These are phyloP conservation scores for Drosophila dunni DNA, from an alignment of 1,140 invertebrate species.

Conservation along the genomic window DNA sequence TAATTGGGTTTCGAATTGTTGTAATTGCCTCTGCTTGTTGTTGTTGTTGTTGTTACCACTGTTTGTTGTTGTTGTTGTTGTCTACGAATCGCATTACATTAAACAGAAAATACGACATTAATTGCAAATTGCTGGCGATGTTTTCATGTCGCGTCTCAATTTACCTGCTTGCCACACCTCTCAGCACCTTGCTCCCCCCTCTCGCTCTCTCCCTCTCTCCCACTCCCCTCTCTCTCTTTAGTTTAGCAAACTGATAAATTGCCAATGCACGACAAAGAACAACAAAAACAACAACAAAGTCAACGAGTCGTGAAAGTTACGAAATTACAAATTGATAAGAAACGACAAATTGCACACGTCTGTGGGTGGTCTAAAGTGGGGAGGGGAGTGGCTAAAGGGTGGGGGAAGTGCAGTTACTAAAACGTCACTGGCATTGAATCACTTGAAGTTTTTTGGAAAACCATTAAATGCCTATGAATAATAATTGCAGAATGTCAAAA, in stretches of 20 bases:
- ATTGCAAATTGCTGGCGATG: constrained; percentile 43
- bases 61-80: not conserved
- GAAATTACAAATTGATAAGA: constrained; percentile 43
- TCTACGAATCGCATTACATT: constrained; percentile 17
- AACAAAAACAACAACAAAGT: constrained; percentile 32
- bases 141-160: constrained; percentile 46
- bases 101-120: constrained; percentile 38
- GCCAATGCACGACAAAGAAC: constrained; percentile 41
- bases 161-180: not conserved
- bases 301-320: constrained; percentile 38
- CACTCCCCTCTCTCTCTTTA: not conserved
- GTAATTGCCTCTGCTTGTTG: constrained; percentile 32
- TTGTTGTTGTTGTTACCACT: constrained; percentile 34
- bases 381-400: no score
- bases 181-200: not conserved
- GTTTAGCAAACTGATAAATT: constrained; percentile 36
- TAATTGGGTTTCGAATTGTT: constrained; percentile 52
- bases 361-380: not conserved
- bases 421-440: not conserved
- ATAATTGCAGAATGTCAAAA: not conserved
- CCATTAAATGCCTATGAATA: no score
- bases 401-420: not conserved
- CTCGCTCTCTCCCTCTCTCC: not conserved
- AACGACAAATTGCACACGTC: constrained; percentile 28
- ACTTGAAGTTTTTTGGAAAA: no score